These are phyloP conservation scores for Triplophysa tibetana DNA, from an alignment of 2,113 vertebrate species.

Conservation along the genomic window DNA sequence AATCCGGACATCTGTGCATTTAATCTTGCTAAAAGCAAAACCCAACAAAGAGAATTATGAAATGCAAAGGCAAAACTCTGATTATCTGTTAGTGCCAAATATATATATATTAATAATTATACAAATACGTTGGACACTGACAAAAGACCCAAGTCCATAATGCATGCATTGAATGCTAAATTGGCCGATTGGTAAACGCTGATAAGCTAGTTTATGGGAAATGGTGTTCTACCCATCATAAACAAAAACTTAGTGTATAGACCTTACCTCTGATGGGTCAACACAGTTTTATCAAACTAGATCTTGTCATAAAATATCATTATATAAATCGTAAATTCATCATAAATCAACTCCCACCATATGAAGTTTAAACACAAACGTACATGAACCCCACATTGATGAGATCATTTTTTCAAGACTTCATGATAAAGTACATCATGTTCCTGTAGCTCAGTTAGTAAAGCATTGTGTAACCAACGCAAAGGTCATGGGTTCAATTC, in stretches of 20 bases:
- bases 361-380: background rate
- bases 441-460: no score
- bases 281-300: background rate
- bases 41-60: slow-evolving; percentile 31
- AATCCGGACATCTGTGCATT: slow-evolving; percentile 35
- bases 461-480: no score
- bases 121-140: background rate
- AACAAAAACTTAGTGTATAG: background rate
- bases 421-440: no score
- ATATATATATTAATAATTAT: background rate
- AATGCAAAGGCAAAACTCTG: background rate
- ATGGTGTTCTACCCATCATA: background rate
- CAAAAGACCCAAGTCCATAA: background rate
- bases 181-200: background rate
- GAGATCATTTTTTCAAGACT: background rate
- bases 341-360: background rate
- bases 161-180: background rate
- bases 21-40: slow-evolving; percentile 53
- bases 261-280: no score
- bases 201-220: background rate
- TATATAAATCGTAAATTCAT: background rate
- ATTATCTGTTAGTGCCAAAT: background rate
- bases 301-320: background rate
- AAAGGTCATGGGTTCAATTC: no score
- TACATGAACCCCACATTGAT: background rate